These are phyloP conservation scores for Siphlonurus alternatus DNA, from an alignment of 2,888 invertebrate species.

Conservation along the genomic window DNA sequence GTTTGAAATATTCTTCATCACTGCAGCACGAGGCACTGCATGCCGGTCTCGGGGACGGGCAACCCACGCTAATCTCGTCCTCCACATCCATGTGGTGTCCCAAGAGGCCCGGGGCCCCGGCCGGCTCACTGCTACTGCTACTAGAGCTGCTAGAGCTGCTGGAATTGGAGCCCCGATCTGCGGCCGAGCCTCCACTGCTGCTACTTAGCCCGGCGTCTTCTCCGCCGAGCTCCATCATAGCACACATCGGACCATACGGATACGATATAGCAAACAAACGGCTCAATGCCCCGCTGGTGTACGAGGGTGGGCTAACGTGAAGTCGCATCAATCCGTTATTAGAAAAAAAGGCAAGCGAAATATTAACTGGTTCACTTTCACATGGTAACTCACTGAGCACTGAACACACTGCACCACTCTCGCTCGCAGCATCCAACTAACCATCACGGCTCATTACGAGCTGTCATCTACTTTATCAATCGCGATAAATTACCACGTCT, in stretches of 20 bases:
- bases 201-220: background rate
- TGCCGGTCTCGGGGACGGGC: slow-evolving; percentile 37
- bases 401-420: background rate
- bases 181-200: background rate
- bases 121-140: background rate
- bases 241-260: background rate
- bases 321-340: slow-evolving; percentile 1
- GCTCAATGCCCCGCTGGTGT: background rate
- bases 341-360: background rate
- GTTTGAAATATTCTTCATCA: slow-evolving; percentile 63
- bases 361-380: background rate
- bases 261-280: background rate
- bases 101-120: background rate
- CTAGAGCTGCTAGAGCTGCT: background rate
- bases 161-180: no score
- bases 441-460: background rate
- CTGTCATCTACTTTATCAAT: slow-evolving; percentile 10
- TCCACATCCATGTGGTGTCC: slow-evolving; percentile 24
- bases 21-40: slow-evolving; percentile 15
- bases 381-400: background rate
- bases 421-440: background rate
- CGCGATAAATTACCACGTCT: slow-evolving; percentile 7
- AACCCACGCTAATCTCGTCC: slow-evolving; percentile 66
- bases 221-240: background rate
- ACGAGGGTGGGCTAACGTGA: background rate